Conservation (phyloP, 2,797 vertebrate genomes). For the Fistularia tabacaria region DNA sequence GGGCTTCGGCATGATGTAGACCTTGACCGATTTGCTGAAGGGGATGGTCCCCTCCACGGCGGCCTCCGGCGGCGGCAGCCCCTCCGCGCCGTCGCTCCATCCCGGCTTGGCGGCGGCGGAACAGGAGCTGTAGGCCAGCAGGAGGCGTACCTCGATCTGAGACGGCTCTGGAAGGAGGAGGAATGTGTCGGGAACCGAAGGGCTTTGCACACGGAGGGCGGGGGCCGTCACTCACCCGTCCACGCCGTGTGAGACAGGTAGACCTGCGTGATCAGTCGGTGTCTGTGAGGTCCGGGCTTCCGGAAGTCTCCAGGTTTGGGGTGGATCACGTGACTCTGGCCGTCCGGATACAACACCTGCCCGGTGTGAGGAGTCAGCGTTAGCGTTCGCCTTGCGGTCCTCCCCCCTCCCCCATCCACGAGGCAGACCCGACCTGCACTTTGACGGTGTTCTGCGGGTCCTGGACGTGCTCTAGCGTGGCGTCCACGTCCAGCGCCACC, state of each 20-base stretch:
- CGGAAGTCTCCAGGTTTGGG: conserved; percentile 94
- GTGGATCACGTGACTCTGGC: conserved; percentile 92
- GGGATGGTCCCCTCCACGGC: conserved; percentile 89
- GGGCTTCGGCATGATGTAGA: conserved; percentile 96
- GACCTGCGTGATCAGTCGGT: conserved; percentile 93
- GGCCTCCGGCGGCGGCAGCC: conserved; percentile 71
- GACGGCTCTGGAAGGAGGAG: conserved; percentile 80
- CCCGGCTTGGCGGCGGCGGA: conserved; percentile 64
- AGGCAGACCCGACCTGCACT: conserved; percentile 81
- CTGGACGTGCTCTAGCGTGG: conserved; percentile 89
- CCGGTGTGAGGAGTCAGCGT: neutral
- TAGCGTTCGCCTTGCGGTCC: too few relatives aligned
- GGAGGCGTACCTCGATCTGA: conserved; percentile 89
- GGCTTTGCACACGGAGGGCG: neutral
- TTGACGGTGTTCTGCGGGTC: conserved; percentile 89
- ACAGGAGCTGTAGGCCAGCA: conserved; percentile 88
- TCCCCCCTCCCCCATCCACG: too few relatives aligned
- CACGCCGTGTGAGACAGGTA: conserved; percentile 94
- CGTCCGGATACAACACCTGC: conserved; percentile 93
- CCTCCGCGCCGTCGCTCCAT: conserved; percentile 81
- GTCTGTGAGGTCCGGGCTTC: conserved; percentile 86
- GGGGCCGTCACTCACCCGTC: conserved; percentile 78
- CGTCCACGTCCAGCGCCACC: conserved; percentile 90
- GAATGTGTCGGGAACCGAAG: neutral
- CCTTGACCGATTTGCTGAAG: conserved; percentile 92